Evolutionary conservation across 2,888 invertebrate species (phyloP).

Genomic region (Sepiola atlantica): DNA sequence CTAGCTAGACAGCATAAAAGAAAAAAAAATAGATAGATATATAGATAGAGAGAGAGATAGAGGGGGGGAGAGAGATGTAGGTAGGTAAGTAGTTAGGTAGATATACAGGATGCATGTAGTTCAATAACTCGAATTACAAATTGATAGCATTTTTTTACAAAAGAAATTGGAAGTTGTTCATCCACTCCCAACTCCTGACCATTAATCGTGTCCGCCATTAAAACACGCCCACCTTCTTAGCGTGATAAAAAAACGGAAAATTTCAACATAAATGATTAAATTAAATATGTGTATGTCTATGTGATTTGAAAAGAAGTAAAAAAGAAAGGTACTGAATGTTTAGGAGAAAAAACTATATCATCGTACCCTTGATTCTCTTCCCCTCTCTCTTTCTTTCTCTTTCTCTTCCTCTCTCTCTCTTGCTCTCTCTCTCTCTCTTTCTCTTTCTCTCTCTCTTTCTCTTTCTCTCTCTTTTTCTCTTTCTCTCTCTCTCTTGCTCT

Average conservation of each 20-base stretch:
- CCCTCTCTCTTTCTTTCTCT: too few species aligned
- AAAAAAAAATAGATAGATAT: too few species aligned
- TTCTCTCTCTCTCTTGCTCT: too few species aligned
- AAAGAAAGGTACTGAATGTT: background rate
- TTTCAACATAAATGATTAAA: too few species aligned
- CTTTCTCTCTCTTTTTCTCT: too few species aligned
- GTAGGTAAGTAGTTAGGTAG: background rate
- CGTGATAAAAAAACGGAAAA: background rate
- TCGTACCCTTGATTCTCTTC: too few species aligned
- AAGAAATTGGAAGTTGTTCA: background rate
- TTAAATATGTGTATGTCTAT: too few species aligned
- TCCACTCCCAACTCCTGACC: background rate
- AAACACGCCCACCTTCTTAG: background rate
- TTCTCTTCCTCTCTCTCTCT: too few species aligned
- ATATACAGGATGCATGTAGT: background rate
- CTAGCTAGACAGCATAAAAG: background rate
- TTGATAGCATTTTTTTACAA: background rate
- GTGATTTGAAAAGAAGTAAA: background rate
- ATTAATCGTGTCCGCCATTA: background rate
- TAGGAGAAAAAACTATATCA: background rate
- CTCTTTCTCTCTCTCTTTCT: too few species aligned
- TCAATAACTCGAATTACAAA: too few species aligned
- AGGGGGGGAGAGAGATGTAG: background rate
- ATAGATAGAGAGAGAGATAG: background rate
- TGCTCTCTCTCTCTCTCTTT: too few species aligned